These are phyloP conservation scores for Mohoua ochrocephala DNA, from an alignment of 2,113 vertebrate species.

Conservation along the genomic window DNA sequence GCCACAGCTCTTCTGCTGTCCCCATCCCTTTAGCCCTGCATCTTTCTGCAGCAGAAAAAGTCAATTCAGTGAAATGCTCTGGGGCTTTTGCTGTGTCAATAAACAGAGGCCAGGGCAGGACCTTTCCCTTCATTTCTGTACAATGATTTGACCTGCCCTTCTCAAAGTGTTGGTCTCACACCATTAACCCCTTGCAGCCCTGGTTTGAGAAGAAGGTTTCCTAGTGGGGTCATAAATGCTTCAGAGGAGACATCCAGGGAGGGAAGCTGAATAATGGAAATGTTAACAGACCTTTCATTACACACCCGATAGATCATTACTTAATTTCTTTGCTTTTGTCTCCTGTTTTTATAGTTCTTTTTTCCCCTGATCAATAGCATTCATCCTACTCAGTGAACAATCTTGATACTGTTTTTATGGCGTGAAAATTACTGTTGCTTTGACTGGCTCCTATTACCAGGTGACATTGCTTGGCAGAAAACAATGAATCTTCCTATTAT, in stretches of 20 bases:
- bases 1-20: fast-evolving
- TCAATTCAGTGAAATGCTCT: not conserved
- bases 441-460: slow-evolving; percentile 19
- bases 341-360: not conserved
- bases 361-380: not conserved
- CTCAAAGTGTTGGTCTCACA: not conserved
- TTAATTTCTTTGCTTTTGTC: not conserved
- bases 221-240: not conserved
- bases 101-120: not conserved
- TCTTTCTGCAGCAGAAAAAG: not conserved
- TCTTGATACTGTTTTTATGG: slow-evolving; percentile 33
- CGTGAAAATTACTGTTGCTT: slow-evolving; percentile 50
- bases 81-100: not conserved
- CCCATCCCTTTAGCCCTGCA: fast-evolving
- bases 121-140: not conserved
- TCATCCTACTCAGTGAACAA: slow-evolving; percentile 21
- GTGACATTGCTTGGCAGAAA: slow-evolving; percentile 2
- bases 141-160: not conserved
- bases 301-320: not conserved
- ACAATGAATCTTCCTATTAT: slow-evolving; percentile 33
- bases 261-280: slow-evolving; percentile 10
- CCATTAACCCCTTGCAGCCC: not conserved
- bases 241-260: not conserved
- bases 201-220: not conserved
- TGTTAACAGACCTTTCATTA: slow-evolving; percentile 28